phyloP scores from a whole-genome alignment of 2,113 vertebrate genomes.

The Miniopterus natalensis region DNA sequence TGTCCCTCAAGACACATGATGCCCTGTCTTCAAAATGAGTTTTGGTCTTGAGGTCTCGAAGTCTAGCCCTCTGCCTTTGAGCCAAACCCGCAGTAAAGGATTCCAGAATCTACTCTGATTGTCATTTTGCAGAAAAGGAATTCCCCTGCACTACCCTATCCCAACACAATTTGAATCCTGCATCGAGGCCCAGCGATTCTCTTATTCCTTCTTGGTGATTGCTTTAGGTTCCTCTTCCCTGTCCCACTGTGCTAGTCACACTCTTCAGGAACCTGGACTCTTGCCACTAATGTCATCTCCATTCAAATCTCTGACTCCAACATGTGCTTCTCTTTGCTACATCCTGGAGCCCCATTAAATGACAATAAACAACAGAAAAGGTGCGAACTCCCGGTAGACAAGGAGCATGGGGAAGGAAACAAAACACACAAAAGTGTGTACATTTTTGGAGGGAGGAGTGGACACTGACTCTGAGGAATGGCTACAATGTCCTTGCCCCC shows the following conservation, averaged over 20 bases:
- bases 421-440: not conserved
- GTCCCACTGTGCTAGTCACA: not conserved
- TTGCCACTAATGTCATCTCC: not conserved
- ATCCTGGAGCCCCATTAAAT: not conserved
- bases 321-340: not conserved
- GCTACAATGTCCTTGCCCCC: not conserved
- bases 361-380: not conserved
- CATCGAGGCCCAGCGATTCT: rapidly evolving
- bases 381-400: not conserved
- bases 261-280: not conserved
- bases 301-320: not conserved
- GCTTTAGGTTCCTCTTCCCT: not conserved
- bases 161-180: not conserved
- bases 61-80: not conserved
- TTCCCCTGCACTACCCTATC: not conserved
- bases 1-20: not conserved
- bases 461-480: not conserved
- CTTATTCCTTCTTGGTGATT: not conserved
- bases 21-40: not conserved
- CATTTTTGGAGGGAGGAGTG: not conserved
- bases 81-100: not conserved
- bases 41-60: not conserved
- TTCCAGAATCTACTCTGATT: not conserved
- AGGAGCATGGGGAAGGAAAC: not conserved
- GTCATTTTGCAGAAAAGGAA: not conserved